Evolutionary conservation across 2,113 vertebrate species (phyloP).

Genomic region (Phylloscopus trochilus): DNA sequence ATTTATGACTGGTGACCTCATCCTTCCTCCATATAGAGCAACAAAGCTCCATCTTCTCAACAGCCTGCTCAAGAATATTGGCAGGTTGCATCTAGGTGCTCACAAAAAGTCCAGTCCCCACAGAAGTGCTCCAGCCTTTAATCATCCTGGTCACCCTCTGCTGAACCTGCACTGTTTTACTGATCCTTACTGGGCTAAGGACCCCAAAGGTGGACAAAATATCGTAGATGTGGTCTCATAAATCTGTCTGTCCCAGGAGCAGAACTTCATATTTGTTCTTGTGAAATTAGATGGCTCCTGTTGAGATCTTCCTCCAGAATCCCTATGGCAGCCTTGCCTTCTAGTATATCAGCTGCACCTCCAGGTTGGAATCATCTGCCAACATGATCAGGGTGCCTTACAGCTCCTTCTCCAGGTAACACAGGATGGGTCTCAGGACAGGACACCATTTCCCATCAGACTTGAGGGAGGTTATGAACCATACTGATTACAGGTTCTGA

Average conservation of each 20-base stretch:
- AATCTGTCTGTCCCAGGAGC: neutral
- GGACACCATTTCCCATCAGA: neutral
- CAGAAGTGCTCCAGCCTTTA: neutral
- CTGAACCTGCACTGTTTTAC: neutral
- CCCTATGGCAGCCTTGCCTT: neutral
- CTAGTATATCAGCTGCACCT: neutral
- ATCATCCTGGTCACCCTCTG: neutral
- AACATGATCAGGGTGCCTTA: neutral
- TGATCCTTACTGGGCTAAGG: neutral
- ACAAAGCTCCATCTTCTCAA: neutral
- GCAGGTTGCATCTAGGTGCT: neutral
- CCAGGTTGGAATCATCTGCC: neutral
- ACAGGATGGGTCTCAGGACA: neutral
- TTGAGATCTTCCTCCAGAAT: neutral
- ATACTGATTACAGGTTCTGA: neutral
- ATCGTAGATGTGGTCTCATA: neutral
- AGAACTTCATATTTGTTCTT: neutral
- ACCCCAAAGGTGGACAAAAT: neutral
- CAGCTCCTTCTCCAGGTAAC: neutral
- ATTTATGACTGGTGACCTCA: neutral
- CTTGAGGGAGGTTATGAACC: neutral
- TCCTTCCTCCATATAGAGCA: neutral
- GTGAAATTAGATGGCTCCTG: neutral
- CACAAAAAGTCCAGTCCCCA: neutral
- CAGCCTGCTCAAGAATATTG: neutral